Base-by-base conservation (phyloP, 92 coral and sea anemone species). In the Porites cylindrica region DNA sequence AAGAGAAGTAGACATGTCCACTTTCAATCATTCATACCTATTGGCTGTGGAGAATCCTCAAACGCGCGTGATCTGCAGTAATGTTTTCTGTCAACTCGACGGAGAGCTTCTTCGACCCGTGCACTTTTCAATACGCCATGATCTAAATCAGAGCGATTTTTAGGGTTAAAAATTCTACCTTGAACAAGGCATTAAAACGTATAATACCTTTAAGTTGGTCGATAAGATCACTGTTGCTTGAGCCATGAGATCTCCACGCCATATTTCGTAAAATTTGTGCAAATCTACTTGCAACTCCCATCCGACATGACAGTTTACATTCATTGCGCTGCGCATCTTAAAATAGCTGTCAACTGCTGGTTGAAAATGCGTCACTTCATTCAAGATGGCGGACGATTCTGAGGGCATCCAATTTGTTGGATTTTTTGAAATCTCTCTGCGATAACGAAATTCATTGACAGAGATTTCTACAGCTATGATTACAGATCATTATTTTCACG, bases 221-320 rank as follows among this genome's bases (percentile, higher is more conserved):
- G 21, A 91, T 79, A 38, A 95, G 91, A 58, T 95, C 98, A 12
- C 77, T 82, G 78, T 95, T 93, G 88, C 90, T 91, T 53, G 85
- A 83, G 23, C 98, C 98, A 65, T 91, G 98, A 3, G 98, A 91
- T 95, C 94, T 93, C 96, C 96, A 95, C 68, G 98, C 98, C 98
- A 95, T 95, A 66, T 78, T 91, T 85, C 92, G 91, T 10, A 86
- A 60, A 66, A 91, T 51, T 7, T 16, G 38, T 52, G 56, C 43
- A 23, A 80, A 52, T 51, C 78, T 80, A 51, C 84, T 68, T 38
- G 61, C 26, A 16, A 60, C 81, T 17, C 80, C 87, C 93, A 86
- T 86, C 90, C 88, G 79, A 90, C 90, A 90, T 86, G n/a, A 68
- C 66, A 78, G 82, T 64, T 70, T 62, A 67, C 43, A 43, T 62